These are phyloP conservation scores for Microctenopoma stevenorrisi DNA, from an alignment of 2,797 vertebrate species.

Conservation along the genomic window DNA sequence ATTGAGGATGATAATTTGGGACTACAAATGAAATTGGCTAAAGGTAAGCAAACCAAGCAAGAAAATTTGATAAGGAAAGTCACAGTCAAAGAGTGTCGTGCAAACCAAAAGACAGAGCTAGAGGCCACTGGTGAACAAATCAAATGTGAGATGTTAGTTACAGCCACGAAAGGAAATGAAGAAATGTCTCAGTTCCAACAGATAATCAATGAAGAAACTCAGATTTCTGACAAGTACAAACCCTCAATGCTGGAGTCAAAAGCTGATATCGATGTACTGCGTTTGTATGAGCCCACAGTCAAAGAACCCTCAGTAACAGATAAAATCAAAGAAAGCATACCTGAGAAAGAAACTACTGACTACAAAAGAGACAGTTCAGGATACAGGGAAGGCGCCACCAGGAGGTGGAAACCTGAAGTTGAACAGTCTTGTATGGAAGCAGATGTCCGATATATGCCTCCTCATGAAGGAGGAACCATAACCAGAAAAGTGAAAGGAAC, in stretches of 20 bases:
- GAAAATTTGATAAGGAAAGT: background rate
- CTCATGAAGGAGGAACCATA: conserved; percentile 10
- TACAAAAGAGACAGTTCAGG: conserved; percentile 9
- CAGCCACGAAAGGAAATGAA: background rate
- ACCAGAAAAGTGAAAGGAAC: conserved; percentile 26
- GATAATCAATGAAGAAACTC: background rate
- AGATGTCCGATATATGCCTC: conserved; percentile 6
- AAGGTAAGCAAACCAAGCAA: background rate
- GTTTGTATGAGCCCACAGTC: background rate
- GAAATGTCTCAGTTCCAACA: background rate
- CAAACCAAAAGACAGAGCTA: background rate
- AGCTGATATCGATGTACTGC: background rate
- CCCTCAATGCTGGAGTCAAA: background rate
- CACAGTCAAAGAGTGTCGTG: too few relatives aligned
- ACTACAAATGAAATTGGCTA: background rate
- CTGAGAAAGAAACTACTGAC: background rate
- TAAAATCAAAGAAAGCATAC: conserved; percentile 3
- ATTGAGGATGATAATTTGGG: background rate
- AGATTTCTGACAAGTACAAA: background rate
- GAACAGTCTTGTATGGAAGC: conserved; percentile 3
- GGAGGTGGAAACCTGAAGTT: conserved; percentile 7
- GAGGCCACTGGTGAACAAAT: background rate
- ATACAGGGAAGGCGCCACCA: background rate
- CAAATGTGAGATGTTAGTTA: background rate
- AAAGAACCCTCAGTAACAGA: conserved; percentile 71